A percentile compares a stretch with the other conserved stretches of the same genome.
These are phyloP conservation scores for Pteruthius melanotis DNA, from an alignment of 2,113 vertebrate genomes.

Conservation along the genomic window DNA sequence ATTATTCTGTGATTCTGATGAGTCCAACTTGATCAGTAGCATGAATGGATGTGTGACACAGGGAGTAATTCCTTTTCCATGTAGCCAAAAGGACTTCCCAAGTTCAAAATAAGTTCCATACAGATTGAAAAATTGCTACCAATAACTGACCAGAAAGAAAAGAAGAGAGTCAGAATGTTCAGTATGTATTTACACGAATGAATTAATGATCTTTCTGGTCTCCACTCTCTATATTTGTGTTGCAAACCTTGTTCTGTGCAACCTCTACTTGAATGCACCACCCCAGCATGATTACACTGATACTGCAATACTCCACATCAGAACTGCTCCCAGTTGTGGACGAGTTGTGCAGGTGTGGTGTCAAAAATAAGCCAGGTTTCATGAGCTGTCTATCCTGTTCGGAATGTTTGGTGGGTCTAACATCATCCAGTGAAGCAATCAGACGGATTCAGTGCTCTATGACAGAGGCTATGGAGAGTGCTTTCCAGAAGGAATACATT, in stretches of 20 bases:
- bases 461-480: background rate
- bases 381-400: rapidly evolving
- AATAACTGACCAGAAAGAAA: background rate
- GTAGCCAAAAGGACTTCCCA: background rate
- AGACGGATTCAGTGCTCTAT: background rate
- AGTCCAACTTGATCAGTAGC: background rate
- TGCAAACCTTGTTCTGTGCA: background rate
- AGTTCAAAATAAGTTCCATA: background rate
- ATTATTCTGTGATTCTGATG: background rate
- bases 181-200: background rate
- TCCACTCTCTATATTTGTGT: rapidly evolving
- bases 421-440: background rate
- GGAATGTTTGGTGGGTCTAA: background rate
- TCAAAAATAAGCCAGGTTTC: background rate
- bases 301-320: background rate
- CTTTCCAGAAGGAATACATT: background rate
- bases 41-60: background rate
- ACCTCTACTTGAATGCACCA: background rate
- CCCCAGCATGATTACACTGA: rapidly evolving
- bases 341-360: background rate
- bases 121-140: background rate
- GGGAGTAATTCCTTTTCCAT: background rate
- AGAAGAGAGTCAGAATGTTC: background rate
- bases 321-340: background rate
- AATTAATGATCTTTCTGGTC: background rate